Conservation (phyloP, 2,113 vertebrate genomes). For the Pimephales promelas region DNA sequence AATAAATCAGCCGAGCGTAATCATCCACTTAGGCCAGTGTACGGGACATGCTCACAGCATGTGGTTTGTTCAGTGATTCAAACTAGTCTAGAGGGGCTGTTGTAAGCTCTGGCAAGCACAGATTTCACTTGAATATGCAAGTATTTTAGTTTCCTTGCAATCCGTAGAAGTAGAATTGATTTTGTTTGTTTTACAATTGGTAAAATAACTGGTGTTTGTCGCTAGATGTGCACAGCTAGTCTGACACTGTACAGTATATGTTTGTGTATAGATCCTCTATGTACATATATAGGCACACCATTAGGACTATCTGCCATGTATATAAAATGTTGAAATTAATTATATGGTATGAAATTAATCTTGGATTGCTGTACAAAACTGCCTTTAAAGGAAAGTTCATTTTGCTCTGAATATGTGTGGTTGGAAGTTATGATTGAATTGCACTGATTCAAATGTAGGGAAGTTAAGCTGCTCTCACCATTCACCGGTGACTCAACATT, state of each 20-base stretch:
- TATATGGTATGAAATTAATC: conserved; percentile 56
- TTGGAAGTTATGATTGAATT: conserved; percentile 36
- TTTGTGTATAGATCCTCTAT: conserved; percentile 68
- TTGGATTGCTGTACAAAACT: conserved; percentile 63
- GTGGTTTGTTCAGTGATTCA: conserved; percentile 34
- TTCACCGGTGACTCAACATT: conserved; percentile 3
- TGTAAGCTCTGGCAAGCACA: conserved; percentile 55
- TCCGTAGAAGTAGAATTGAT: conserved; percentile 42
- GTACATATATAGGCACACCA: conserved; percentile 64
- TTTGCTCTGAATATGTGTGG: conserved; percentile 59
- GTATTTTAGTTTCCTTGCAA: conserved; percentile 58
- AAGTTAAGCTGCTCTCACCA: conserved; percentile 42
- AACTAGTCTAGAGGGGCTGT: conserved; percentile 24
- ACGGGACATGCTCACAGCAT: conserved; percentile 26
- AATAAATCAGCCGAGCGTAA: conserved; percentile 15
- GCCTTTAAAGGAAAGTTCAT: conserved; percentile 65
- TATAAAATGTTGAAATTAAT: conserved; percentile 61
- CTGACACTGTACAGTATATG: conserved; percentile 56
- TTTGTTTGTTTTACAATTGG: conserved; percentile 60
- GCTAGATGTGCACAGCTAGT: conserved; percentile 51
- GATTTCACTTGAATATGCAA: conserved; percentile 60
- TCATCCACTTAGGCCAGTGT: conserved; percentile 30
- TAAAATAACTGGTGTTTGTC: conserved; percentile 35
- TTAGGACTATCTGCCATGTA: conserved; percentile 61
- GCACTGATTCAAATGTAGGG: conserved; percentile 46